phyloP scores from a whole-genome alignment of 1,140 invertebrate species.

The Apis florea region DNA sequence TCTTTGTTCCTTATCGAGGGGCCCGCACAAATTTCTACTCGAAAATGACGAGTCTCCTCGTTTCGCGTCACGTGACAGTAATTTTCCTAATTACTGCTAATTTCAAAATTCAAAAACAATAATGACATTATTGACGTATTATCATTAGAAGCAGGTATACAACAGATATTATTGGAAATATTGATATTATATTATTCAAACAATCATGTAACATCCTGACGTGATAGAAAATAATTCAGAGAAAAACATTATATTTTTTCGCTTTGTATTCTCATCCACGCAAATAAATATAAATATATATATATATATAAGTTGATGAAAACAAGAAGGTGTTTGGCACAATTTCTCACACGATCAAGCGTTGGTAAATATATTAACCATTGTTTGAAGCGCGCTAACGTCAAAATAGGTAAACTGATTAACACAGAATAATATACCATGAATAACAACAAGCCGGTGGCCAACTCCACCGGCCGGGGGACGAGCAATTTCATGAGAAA shows the following conservation, averaged over 20 bases:
- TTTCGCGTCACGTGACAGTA: not conserved
- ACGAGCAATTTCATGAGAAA: slow-evolving; percentile 21
- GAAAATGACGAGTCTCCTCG: slow-evolving; percentile 5
- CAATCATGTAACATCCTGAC: too few species aligned
- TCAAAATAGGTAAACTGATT: slow-evolving; percentile 31
- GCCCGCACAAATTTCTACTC: slow-evolving; percentile 39
- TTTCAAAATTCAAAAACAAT: too few species aligned
- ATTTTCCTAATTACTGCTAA: not conserved
- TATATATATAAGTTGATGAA: not conserved
- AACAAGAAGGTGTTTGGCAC: not conserved
- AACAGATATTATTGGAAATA: too few species aligned
- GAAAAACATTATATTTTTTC: too few species aligned
- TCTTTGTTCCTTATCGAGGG: slow-evolving; percentile 55
- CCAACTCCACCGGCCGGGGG: slow-evolving; percentile 20
- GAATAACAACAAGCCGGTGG: slow-evolving; percentile 20
- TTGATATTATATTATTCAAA: too few species aligned
- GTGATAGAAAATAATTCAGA: too few species aligned
- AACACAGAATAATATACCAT: slow-evolving; percentile 23
- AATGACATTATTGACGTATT: too few species aligned
- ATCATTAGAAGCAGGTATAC: too few species aligned
- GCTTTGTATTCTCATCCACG: too few species aligned
- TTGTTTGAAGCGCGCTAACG: not conserved
- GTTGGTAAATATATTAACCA: not conserved
- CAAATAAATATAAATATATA: too few species aligned
- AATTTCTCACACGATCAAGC: not conserved